phyloP scores from a whole-genome alignment of 2,888 invertebrate species.

The Leptogaster cylindrica region DNA sequence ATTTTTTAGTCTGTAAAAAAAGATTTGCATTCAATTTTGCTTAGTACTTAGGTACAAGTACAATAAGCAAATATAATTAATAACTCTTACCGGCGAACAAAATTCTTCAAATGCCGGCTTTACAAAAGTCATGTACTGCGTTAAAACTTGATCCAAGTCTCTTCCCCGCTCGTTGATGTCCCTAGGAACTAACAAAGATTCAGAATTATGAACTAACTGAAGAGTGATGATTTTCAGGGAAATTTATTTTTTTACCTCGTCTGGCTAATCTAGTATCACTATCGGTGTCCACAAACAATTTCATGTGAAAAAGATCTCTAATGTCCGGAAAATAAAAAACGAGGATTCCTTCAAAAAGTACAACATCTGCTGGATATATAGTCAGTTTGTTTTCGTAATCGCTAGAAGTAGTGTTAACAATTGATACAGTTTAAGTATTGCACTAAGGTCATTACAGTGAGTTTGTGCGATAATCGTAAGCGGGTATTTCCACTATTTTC shows the following conservation, averaged over 20 bases:
- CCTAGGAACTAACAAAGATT: conserved; percentile 76
- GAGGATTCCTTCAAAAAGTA: conserved; percentile 96
- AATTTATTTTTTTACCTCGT: conserved; percentile 74
- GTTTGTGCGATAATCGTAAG: conserved; percentile 92
- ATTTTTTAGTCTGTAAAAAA: conserved; percentile 91
- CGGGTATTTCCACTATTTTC: conserved; percentile 86
- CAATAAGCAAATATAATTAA: not conserved
- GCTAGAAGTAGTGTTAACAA: conserved; percentile 56
- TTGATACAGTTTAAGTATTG: not conserved
- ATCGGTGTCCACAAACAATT: conserved; percentile 98
- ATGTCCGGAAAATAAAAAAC: conserved; percentile 97
- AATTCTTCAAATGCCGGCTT: conserved; percentile 99
- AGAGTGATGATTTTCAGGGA: not conserved
- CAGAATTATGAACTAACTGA: not conserved
- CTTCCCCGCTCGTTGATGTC: conserved; percentile 95
- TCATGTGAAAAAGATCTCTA: conserved; percentile 96
- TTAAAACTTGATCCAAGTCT: conserved; percentile 91
- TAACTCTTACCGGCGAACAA: conserved; percentile 84
- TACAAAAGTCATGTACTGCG: conserved; percentile 96
- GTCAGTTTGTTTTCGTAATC: conserved; percentile 73
- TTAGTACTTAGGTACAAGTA: not conserved
- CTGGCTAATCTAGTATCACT: conserved; percentile 96
- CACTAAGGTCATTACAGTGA: conserved; percentile 69
- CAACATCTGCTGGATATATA: conserved; percentile 95
- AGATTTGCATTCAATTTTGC: not conserved